Conservation (phyloP, 2,797 vertebrate species). For the Peromyscus melanophrys region DNA sequence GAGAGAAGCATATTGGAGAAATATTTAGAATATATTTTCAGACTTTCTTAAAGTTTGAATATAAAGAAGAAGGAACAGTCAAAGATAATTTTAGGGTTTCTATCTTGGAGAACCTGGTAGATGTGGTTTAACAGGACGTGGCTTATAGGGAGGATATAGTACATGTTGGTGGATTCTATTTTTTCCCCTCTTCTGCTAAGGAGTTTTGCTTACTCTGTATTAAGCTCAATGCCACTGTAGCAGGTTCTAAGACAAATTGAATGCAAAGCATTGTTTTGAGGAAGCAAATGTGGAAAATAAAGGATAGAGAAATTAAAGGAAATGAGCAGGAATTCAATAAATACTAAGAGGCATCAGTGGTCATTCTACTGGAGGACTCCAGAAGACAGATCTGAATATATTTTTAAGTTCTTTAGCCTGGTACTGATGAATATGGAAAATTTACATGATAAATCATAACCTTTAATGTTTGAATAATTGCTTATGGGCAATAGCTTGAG, state of each 20-base stretch:
- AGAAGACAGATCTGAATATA: neutral
- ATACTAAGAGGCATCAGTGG: neutral
- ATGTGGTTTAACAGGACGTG: slow-evolving; percentile 25
- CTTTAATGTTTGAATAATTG: neutral
- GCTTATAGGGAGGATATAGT: slow-evolving; percentile 17
- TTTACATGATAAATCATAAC: neutral
- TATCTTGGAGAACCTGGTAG: slow-evolving; percentile 46
- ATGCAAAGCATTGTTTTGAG: neutral
- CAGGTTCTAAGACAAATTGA: neutral
- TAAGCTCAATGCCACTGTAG: slow-evolving; percentile 21
- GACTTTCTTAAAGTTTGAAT: slow-evolving; percentile 55
- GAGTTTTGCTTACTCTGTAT: neutral
- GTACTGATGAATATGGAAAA: neutral
- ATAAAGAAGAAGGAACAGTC: slow-evolving; percentile 6
- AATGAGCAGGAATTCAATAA: neutral
- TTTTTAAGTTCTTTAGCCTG: neutral
- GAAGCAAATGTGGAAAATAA: slow-evolving; percentile 1
- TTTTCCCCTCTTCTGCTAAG: slow-evolving; percentile 16
- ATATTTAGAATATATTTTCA: slow-evolving; percentile 6
- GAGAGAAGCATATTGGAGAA: neutral
- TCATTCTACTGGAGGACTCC: neutral
- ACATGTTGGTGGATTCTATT: slow-evolving; percentile 51
- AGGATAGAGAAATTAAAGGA: neutral
- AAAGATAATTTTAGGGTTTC: slow-evolving; percentile 63
- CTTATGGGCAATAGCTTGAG: neutral